phyloP scores from a whole-genome alignment of 2,113 vertebrate species.

The Mastomys natalensis region DNA sequence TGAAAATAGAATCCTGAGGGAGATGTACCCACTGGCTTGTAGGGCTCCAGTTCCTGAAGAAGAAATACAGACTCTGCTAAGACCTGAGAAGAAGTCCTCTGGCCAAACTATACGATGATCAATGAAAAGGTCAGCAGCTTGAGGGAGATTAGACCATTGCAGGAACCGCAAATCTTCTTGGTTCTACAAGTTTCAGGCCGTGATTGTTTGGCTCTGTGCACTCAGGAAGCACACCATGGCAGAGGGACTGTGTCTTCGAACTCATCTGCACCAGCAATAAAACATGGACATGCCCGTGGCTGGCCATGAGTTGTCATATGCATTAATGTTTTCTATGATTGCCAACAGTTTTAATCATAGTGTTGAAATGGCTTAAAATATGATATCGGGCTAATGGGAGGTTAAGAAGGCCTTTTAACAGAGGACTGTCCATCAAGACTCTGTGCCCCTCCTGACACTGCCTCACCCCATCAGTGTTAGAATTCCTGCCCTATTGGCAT shows the following conservation, averaged over 20 bases:
- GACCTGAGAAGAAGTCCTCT: neutral
- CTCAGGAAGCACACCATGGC: neutral
- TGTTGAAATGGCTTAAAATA: slow-evolving; percentile 83
- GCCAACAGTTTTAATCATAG: slow-evolving; percentile 81
- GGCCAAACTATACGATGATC: neutral
- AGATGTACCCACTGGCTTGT: neutral
- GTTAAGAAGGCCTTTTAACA: slow-evolving; percentile 70
- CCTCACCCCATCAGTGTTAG: slow-evolving; percentile 56
- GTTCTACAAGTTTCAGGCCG: neutral
- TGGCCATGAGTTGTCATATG: neutral
- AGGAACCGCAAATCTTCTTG: too few species aligned
- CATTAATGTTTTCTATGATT: slow-evolving; percentile 67
- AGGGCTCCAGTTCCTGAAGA: neutral
- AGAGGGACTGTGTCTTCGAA: neutral
- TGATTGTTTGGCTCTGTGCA: neutral
- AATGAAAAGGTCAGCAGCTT: neutral
- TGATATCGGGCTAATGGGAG: slow-evolving; percentile 74
- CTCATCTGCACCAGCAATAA: neutral
- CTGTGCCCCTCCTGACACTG: neutral
- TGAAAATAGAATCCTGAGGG: neutral
- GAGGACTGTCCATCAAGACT: slow-evolving; percentile 75
- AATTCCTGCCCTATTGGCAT: slow-evolving; percentile 51
- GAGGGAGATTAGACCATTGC: neutral
- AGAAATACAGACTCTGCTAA: neutral
- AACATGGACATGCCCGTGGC: neutral